A percentile compares a stretch with the other conserved stretches of the same genome.
These are phyloP conservation scores for Hydraecia micacea DNA, from an alignment of 2,888 invertebrate species.

Conservation along the genomic window DNA sequence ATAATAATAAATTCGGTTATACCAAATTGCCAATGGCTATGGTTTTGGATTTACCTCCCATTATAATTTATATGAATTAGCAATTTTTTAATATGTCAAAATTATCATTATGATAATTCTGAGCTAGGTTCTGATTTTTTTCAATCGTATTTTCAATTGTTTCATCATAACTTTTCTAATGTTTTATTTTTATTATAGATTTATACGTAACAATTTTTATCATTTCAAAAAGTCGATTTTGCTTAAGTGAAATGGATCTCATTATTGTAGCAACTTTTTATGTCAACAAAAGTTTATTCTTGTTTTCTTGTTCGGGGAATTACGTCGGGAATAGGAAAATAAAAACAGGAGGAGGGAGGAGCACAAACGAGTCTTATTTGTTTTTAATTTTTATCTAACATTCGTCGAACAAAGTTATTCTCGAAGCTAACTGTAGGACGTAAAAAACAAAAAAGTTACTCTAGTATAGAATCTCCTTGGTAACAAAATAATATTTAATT, in stretches of 20 bases:
- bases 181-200: neutral
- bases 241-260: conserved; percentile 5
- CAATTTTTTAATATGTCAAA: neutral
- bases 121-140: neutral
- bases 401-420: neutral
- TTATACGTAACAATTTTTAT: neutral
- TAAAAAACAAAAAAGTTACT: neutral
- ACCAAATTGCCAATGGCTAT: neutral
- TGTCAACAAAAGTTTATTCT: conserved; percentile 17
- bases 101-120: neutral
- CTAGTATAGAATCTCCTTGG: conserved; percentile 20
- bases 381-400: no score
- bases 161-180: neutral
- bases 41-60: neutral
- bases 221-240: neutral
- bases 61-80: no score
- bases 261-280: neutral
- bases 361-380: neutral
- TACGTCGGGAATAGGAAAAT: neutral
- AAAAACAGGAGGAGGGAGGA: neutral
- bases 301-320: conserved; percentile 22
- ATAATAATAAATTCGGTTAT: no score
- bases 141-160: neutral
- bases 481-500: neutral
- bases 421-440: neutral